These are phyloP conservation scores for Xestoiulus laeticollis DNA, from an alignment of 2,888 invertebrate species.

Conservation along the genomic window DNA sequence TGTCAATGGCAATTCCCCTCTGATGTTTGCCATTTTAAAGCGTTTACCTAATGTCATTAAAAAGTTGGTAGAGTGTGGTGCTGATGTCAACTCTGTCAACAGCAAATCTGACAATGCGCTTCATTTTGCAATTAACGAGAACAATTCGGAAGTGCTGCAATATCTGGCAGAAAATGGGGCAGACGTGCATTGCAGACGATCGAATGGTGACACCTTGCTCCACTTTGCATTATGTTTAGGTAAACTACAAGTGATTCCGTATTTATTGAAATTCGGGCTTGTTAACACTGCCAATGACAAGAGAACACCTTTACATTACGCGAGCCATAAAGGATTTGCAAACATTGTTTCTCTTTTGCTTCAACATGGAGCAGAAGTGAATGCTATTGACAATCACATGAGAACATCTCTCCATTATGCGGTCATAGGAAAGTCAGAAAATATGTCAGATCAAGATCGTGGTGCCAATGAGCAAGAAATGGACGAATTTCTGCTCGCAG, in stretches of 20 bases:
- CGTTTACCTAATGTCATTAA: neutral
- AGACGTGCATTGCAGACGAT: neutral
- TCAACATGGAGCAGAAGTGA: neutral
- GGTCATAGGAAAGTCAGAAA: neutral
- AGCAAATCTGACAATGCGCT: neutral
- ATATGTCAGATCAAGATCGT: too few relatives aligned
- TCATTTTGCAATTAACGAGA: neutral
- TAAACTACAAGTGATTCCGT: neutral
- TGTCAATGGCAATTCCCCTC: neutral
- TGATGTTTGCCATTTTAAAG: neutral
- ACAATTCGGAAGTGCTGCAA: neutral
- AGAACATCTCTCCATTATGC: neutral
- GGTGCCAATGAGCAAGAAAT: too few relatives aligned
- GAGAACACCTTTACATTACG: neutral
- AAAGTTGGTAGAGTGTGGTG: neutral
- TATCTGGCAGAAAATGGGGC: neutral
- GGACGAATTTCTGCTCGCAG: neutral
- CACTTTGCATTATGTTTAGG: neutral
- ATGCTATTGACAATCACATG: neutral
- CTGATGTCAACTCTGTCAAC: neutral
- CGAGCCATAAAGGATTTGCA: too few relatives aligned
- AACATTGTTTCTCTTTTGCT: neutral
- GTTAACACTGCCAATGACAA: neutral
- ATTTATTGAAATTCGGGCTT: neutral
- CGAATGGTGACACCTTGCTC: too few relatives aligned